Evolutionary conservation across 2,113 vertebrate species (phyloP).

Genomic region (Ifrita kowaldi): DNA sequence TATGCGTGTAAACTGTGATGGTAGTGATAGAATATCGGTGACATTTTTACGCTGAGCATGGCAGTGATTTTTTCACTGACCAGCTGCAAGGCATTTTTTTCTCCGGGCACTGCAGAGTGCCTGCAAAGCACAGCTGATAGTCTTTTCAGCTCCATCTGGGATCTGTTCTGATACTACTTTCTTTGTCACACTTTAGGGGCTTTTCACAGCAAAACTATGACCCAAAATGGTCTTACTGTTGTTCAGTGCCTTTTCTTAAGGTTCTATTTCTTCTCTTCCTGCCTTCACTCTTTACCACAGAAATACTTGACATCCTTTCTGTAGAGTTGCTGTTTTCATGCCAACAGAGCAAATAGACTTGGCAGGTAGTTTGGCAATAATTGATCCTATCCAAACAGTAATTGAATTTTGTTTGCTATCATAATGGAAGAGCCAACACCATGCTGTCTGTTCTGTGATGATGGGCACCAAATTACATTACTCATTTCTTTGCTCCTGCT

Average conservation of each 20-base stretch:
- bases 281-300: background rate
- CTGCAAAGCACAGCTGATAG: background rate
- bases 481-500: background rate
- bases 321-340: slow-evolving; percentile 6
- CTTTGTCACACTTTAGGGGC: background rate
- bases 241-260: background rate
- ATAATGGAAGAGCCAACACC: background rate
- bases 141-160: slow-evolving; percentile 22
- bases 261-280: slow-evolving; percentile 1
- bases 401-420: slow-evolving; percentile 48
- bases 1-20: background rate
- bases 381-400: slow-evolving; percentile 54
- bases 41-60: background rate
- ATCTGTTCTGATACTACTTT: background rate
- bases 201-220: background rate
- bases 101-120: background rate
- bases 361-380: slow-evolving; percentile 46
- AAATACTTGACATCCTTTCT: slow-evolving; percentile 34
- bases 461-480: slow-evolving; percentile 7
- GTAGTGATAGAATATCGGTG: background rate
- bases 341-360: slow-evolving; percentile 36
- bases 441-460: background rate
- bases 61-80: slow-evolving; percentile 8
- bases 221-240: background rate
- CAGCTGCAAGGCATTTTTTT: background rate